phyloP scores from a whole-genome alignment of 2,113 vertebrate genomes.

The Ctenodactylus gundi region DNA sequence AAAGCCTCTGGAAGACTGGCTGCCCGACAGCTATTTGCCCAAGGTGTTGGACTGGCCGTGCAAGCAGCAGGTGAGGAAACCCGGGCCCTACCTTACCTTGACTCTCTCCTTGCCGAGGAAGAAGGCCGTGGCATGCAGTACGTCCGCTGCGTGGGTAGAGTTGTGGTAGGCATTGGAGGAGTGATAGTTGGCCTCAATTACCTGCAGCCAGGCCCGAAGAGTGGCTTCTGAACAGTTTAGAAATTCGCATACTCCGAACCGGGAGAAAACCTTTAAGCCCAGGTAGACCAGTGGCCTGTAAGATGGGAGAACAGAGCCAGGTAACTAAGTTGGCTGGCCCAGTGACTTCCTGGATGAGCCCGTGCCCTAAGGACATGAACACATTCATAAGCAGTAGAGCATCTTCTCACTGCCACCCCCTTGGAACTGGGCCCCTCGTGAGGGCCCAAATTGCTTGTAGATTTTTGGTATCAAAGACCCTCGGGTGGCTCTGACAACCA shows the following conservation, averaged over 20 bases:
- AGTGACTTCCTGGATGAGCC: neutral
- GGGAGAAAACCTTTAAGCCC: constrained; percentile 94
- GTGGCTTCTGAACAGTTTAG: constrained; percentile 92
- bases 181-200: constrained; percentile 97
- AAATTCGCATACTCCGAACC: constrained; percentile 94
- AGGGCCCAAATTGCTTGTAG: neutral
- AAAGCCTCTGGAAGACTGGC: neutral
- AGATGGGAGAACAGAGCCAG: neutral
- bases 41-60: no score
- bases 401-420: neutral
- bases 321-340: neutral
- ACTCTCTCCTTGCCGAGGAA: constrained; percentile 95
- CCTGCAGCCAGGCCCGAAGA: constrained; percentile 94
- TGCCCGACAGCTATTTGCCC: neutral
- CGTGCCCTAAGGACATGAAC: no score
- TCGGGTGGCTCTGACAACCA: neutral
- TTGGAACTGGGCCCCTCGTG: neutral
- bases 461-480: neutral
- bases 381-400: neutral
- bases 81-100: constrained; percentile 93
- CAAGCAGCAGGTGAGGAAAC: neutral
- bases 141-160: constrained; percentile 95
- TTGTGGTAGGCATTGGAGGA: constrained; percentile 97
- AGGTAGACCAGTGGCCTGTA: constrained; percentile 94
- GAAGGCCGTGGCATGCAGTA: constrained; percentile 95